phyloP scores from a whole-genome alignment of 2,888 invertebrate species.

The Seira ritae region DNA sequence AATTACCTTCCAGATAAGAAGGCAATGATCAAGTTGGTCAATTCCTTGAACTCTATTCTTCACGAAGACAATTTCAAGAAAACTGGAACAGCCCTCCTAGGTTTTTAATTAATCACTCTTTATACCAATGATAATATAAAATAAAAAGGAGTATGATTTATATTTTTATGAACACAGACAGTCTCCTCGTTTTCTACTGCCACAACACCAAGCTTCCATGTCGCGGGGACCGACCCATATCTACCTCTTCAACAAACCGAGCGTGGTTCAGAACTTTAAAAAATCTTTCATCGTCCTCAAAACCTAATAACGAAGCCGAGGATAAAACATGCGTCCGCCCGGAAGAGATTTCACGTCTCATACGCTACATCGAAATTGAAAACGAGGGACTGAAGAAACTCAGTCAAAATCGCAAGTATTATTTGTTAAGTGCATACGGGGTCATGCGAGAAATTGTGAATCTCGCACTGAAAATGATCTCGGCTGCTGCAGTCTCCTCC shows the following conservation, averaged over 20 bases:
- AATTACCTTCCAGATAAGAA: constrained; percentile 68
- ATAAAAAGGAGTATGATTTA: no score
- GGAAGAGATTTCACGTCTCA: constrained; percentile 86
- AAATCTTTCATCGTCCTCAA: constrained; percentile 74
- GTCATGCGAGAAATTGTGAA: constrained; percentile 72
- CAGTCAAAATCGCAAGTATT: constrained; percentile 66
- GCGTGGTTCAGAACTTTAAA: constrained; percentile 51
- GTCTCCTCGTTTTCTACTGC: constrained; percentile 88
- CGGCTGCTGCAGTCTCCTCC: constrained; percentile 10
- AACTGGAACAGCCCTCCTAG: constrained; percentile 75
- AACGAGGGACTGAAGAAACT: constrained; percentile 66
- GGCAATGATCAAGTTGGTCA: constrained; percentile 67
- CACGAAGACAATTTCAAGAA: constrained; percentile 69
- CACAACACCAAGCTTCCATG: constrained; percentile 90
- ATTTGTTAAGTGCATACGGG: constrained; percentile 71
- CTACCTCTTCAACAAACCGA: constrained; percentile 26
- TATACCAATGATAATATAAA: no score
- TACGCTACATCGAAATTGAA: constrained; percentile 90
- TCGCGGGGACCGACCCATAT: constrained; percentile 76
- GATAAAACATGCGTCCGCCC: constrained; percentile 80
- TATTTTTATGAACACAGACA: no score
- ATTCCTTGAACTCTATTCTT: constrained; percentile 66
- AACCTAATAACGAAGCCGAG: constrained; percentile 75
- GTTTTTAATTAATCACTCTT: no score
- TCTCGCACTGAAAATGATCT: constrained; percentile 69